These are phyloP conservation scores for Andrena chrysosceles DNA, from an alignment of 2,888 invertebrate genomes.

Conservation along the genomic window DNA sequence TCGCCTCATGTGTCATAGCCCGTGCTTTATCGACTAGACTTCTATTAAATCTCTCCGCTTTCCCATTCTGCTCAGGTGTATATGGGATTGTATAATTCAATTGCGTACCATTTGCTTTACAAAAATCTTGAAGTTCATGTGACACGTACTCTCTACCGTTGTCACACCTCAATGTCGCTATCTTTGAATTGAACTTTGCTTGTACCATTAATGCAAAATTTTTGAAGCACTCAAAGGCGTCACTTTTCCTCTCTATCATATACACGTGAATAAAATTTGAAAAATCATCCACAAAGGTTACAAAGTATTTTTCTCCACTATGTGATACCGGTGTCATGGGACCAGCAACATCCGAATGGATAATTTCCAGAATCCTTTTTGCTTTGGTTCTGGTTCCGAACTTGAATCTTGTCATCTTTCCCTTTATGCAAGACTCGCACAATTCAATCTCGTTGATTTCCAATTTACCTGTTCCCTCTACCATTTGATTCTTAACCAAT, in stretches of 20 bases:
- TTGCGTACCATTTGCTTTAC: background rate
- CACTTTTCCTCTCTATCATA: background rate
- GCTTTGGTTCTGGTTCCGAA: conserved; percentile 5
- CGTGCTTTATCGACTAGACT: conserved; percentile 4
- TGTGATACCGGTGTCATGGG: background rate
- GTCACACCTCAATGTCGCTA: conserved; percentile 7
- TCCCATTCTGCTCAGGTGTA: conserved; percentile 19
- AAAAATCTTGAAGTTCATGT: background rate
- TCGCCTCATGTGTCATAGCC: background rate
- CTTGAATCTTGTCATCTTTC: conserved; percentile 1
- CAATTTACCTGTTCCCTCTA: conserved; percentile 5
- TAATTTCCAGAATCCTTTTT: conserved; percentile 15
- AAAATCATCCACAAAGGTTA: conserved; percentile 25
- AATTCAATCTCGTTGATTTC: background rate
- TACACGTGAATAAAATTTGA: conserved; percentile 9
- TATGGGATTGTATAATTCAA: background rate
- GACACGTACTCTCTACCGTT: conserved; percentile 16
- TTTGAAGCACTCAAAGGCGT: background rate
- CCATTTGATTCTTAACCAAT: conserved; percentile 7
- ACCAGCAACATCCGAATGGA: conserved; percentile 19
- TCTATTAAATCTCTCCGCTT: conserved; percentile 19
- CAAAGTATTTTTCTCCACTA: conserved; percentile 1
- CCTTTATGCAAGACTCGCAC: conserved; percentile 15
- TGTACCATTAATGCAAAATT: conserved; percentile 8
- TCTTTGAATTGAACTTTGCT: background rate